These are phyloP conservation scores for Momotus momota DNA, from an alignment of 2,797 vertebrate species.

Conservation along the genomic window DNA sequence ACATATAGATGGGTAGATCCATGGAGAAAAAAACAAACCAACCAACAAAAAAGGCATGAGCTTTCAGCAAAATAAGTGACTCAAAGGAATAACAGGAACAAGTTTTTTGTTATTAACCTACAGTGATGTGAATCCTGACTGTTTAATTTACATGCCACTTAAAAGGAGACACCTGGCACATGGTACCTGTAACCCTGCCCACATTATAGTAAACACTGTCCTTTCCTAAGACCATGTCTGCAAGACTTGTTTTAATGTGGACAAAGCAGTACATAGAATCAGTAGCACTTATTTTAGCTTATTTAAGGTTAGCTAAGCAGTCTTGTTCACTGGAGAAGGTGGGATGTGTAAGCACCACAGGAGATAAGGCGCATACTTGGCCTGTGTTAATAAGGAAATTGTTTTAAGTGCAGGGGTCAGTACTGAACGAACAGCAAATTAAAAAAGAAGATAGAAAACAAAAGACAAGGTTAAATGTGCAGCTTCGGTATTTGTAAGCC, in stretches of 20 bases:
- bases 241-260: neutral
- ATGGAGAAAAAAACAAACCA: no score
- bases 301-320: neutral
- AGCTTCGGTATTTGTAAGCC: neutral
- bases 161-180: neutral
- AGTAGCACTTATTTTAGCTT: neutral
- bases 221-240: neutral
- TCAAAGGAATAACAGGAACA: neutral
- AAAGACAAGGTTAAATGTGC: neutral
- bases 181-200: neutral
- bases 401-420: neutral
- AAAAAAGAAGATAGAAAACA: neutral
- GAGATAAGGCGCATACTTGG: neutral
- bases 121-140: neutral
- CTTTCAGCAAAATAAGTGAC: neutral
- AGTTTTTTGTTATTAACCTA: neutral
- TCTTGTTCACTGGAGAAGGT: neutral
- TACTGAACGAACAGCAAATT: neutral
- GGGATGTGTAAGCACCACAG: neutral
- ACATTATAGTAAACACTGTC: neutral
- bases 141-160: neutral
- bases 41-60: neutral
- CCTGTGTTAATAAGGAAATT: neutral
- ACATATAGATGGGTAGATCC: neutral
- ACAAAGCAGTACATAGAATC: neutral